These are phyloP conservation scores for Piezodorus guildinii DNA, from an alignment of 1,140 invertebrate species.

Conservation along the genomic window DNA sequence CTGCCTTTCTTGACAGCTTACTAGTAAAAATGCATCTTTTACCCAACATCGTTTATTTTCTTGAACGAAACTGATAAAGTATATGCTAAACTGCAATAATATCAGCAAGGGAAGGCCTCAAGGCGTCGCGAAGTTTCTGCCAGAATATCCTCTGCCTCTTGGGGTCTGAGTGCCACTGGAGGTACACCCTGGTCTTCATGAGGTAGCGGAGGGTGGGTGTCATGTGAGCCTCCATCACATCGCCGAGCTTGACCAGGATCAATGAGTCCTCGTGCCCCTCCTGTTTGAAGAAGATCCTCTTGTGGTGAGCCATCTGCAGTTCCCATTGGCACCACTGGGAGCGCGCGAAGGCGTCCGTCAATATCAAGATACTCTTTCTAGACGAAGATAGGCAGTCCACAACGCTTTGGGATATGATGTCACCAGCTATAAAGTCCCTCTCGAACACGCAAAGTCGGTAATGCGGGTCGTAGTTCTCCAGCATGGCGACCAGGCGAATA, in stretches of 20 bases:
- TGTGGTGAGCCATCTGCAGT: slow-evolving; percentile 41
- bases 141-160: slow-evolving; percentile 41
- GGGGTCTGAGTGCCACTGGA: slow-evolving; percentile 40
- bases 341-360: slow-evolving; percentile 48
- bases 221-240: slow-evolving; percentile 39
- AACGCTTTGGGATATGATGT: slow-evolving; percentile 47
- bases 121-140: slow-evolving; percentile 34
- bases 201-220: slow-evolving; percentile 45
- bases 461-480: slow-evolving; percentile 39
- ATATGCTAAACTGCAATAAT: no score
- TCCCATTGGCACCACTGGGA: slow-evolving; percentile 58
- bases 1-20: no score
- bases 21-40: no score
- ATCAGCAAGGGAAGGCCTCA: slow-evolving; percentile 26
- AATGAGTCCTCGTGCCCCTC: slow-evolving; percentile 38
- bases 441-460: slow-evolving; percentile 51
- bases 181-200: slow-evolving; percentile 48
- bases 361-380: slow-evolving; percentile 46
- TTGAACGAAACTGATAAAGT: no score
- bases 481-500: slow-evolving; percentile 39
- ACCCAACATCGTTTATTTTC: no score
- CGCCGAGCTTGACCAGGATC: slow-evolving; percentile 45
- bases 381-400: slow-evolving; percentile 44
- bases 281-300: slow-evolving; percentile 28
- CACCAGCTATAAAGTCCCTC: slow-evolving; percentile 50